Base-by-base conservation (phyloP, 2,888 invertebrate genomes). In the Caenorhabditis doughertyi region DNA sequence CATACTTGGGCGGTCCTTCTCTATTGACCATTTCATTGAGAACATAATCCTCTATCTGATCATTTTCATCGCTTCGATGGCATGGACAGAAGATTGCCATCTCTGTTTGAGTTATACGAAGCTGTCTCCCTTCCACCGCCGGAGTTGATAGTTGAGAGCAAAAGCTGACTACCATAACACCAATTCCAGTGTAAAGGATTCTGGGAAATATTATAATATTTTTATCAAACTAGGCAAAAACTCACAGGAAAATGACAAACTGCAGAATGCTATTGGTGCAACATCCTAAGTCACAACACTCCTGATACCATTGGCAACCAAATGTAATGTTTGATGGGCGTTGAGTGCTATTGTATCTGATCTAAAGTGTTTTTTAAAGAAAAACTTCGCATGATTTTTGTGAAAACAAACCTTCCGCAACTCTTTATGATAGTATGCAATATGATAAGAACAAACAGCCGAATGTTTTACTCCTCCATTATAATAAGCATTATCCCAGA, bases 301-400 rank as follows among this genome's bases (percentile, higher is more conserved):
- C 72, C 1, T 64, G 53, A 21, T 64, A 53, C 72, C 72, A 73
- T 21, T 53, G 42, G 23, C 72, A 73, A n/a, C 72, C 62, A 18
- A 73, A 73, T 64, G 72, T 73, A 39, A 73, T 55, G 44, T 62
- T 73, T 32, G 62, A 47, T 2, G 72, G 72, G 29, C 72, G 62
- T 13, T 53, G 44, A 18, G 53, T 62, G 51, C 25, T 53, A 21
- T 35, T 60, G 18, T 73, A 73, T 29, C 39, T 72, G 25, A 72
- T 47, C 71, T 72, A 60, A 39, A 72, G 27, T 1, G 13, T 42
- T 25, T 49, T 25, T 25, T 32, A 8, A 13, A 35, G 21, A 8
- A 42, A 25, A 9, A 35, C 18, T 9, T 42, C 8, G 3, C 2
- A 2, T n/a, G n/a, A n/a, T 5, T 56, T 13, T 23, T 13, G 1